These are phyloP conservation scores for Tupaia chinensis DNA, from an alignment of 2,113 vertebrate species.

Conservation along the genomic window DNA sequence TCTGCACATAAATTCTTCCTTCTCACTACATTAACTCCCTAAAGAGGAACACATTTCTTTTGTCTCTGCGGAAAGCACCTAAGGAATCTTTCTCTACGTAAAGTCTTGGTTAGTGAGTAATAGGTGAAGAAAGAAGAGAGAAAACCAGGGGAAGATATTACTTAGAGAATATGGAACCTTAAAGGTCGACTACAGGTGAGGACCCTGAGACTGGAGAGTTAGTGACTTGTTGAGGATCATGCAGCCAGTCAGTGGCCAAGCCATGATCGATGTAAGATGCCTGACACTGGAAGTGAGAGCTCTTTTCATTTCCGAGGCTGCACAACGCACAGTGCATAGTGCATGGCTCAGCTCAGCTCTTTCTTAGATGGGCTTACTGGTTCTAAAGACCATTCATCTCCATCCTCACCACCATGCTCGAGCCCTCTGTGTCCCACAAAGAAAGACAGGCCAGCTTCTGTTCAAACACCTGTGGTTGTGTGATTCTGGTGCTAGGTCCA, in stretches of 20 bases:
- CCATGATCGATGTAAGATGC: not conserved
- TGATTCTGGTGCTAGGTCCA: not conserved
- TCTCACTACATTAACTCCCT: not conserved
- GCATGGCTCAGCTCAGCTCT: not conserved
- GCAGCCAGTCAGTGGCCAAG: not conserved
- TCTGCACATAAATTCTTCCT: not conserved
- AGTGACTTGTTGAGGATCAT: not conserved
- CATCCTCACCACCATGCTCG: too few relatives aligned
- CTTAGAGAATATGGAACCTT: not conserved
- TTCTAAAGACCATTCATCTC: not conserved
- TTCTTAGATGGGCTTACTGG: not conserved
- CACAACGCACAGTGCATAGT: too few relatives aligned
- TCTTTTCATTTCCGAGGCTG: not conserved
- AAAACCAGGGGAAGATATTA: not conserved
- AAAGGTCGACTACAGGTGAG: not conserved
- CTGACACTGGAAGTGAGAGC: not conserved
- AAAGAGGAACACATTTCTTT: not conserved
- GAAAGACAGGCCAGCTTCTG: not conserved
- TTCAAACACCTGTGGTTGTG: not conserved
- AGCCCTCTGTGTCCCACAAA: not conserved
- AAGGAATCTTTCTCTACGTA: not conserved
- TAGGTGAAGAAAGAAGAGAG: not conserved
- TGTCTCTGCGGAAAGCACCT: not conserved
- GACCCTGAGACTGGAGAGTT: not conserved
- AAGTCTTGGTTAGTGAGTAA: not conserved